Base-by-base conservation (phyloP, 2,888 invertebrate genomes). In the Ethmia dodecea region DNA sequence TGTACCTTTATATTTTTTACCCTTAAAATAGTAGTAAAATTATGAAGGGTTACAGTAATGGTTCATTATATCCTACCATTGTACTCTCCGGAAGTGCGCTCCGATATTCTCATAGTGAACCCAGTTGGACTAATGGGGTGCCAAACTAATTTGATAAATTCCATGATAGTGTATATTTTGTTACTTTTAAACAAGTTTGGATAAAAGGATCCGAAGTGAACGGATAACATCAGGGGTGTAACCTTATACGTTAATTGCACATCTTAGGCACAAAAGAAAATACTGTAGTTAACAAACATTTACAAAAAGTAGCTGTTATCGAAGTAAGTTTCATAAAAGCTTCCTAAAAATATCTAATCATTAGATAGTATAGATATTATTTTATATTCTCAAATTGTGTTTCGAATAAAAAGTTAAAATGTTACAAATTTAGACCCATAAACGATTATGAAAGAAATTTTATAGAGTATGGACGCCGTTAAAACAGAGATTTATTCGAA, bases 391-490 rank as follows among this genome's bases (percentile, higher is more conserved):
- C 38, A 39, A 41, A 38, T 32, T 33, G 10, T 24, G 18, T 20
- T 24, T 36, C 30, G 35, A 34, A 60, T 54, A 56, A 49, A 51
- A 62, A 57, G 61, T 69, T 63, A 61, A 62, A 63, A 55, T 53
- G 58, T 50, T 53, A 65, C 67, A 65, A 63, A 68, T 66, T 55
- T 60, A 60, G 58, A 41, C 43, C 13, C 57, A 56, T 66, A 67
- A 62, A 49, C 52, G 52, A 66, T 73, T 67, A 71, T 70, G 71
- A 69, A 65, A 68, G 66, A 68, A 63, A 70, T 70, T 77, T 77
- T 77, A 78, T 77, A 60, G 63, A 58, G 62, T 65, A 69, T 49
- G 52, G 66, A 69, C 64, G 60, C 68, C 75, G 73, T 79, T 78
- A 79, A 71, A 56, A 58, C 42, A 42, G 54, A 61, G 60, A 78